Base-by-base conservation (phyloP, 2,888 invertebrate genomes). In the Endotricha flammealis region DNA sequence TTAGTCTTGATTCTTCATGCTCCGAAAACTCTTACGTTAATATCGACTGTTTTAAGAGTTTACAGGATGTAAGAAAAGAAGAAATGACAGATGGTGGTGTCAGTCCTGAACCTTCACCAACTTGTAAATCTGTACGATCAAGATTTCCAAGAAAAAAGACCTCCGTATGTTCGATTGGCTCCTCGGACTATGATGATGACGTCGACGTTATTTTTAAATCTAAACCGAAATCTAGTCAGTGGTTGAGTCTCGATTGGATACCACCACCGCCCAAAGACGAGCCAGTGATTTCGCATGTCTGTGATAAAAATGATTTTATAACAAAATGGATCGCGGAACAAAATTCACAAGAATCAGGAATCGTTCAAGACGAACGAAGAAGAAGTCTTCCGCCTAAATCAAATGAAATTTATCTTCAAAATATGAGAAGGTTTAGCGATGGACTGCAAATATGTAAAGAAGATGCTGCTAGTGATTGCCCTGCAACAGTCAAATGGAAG, bases 1-100 rank as follows among this genome's bases (percentile, higher is more conserved):
- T 87, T 66, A 87, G 87, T 69, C 68, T 87, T 51, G 87, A 87
- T 69, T 87, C 87, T 68, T 85, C 83, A 48, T 82, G 86, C 83
- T 87, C 87, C 77, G 87, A 87, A 76, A 87, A 86, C 78, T 86
- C 85, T 76, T 87, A 87, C 63, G 86, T 86, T 53, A 87, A 87
- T 68, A 83, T 87, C 62, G 87, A 87, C 51, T 71, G 79, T 63
- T 66, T 86, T 46, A 85, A 82, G 80, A 83, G 85, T 82, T 85
- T 80, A 69, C 81, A 73, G 81, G 86, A 86, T 77, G 81, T 78
- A 58, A 85, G 69, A 69, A 83, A 76, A 70, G 85, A 83, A 53
- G 82, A 83, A 44, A 58, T 51, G 38, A 53, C 53, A 36, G 78
- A 81, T 48, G 63, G 62, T 52, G 50, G 63, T 53, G 42, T 61